Evolutionary conservation across 2,113 vertebrate genomes (phyloP), one percentile per base, ranked within the genome.

Genomic region (Suricata suricatta): DNA sequence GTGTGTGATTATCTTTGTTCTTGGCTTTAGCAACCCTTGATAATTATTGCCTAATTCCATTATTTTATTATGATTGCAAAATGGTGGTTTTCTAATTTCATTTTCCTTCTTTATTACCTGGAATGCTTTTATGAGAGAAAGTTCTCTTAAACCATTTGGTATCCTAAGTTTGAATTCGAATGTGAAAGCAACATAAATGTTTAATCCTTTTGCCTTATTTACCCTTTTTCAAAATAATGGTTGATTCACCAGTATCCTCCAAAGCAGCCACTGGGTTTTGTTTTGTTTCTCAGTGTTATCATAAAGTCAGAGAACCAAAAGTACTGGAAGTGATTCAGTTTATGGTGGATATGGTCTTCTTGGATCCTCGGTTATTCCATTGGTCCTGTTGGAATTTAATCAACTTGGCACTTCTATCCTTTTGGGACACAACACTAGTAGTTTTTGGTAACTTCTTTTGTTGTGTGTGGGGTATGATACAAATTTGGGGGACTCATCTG

Each of bases 11-110:
- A 57, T 96, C 23, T 79, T 25, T 92, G 90, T 80, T 71, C 31
- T 41, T 90, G 33, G 29, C 38, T 23, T 71, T n/a, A 81, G 33
- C 74, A 69, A n/a, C 7, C 31, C 57, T 77, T 0, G 11, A 27
- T 81, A 31, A 68, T 74, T 66, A 60, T 68, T 90, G 52, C 50
- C 47, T 25, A 47, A 93, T 64, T 71, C 54, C 50, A 15, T 68
- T 76, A 35, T 74, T 81, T 81, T 57, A 54, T 86, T 76, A 93
- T 25, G 11, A 64, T 77, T 91, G 29, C 68, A 95, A 76, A 87
- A 66, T 88, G 27, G 63, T 83, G 64, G 33, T 57, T 95, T 87
- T 82, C n/a, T 71, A 82, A 87, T 92, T 95, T 79, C 16, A n/a
- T 71, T 86, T 92, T 93, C 63, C 27, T 84, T 69, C 47, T 90